Percentiles rank a stretch among this genome's conserved stretches.
Conservation (phyloP, 2,888 invertebrate genomes). For the Poecilus cupreus region DNA sequence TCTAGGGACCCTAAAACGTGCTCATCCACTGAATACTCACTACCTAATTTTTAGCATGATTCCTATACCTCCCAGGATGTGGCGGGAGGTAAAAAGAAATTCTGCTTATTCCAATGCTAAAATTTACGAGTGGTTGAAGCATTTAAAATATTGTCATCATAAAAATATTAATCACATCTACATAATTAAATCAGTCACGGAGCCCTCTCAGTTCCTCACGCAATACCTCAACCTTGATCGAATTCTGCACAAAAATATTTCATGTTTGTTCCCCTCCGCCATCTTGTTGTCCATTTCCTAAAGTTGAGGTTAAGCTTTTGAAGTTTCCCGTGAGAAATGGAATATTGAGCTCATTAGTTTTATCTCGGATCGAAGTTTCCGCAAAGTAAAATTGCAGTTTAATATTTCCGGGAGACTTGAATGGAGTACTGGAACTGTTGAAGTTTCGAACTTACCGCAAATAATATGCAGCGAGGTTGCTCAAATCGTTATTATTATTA, state of each 20-base stretch:
- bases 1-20: too few relatives aligned
- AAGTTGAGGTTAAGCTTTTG: background rate
- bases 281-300: background rate
- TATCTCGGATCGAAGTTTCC: background rate
- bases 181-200: background rate
- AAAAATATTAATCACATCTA: background rate
- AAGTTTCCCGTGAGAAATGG: constrained; percentile 7
- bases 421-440: too few relatives aligned
- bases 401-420: background rate
- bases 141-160: constrained; percentile 6
- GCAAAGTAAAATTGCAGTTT: background rate
- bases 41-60: too few relatives aligned
- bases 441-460: too few relatives aligned
- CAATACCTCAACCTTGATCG: background rate
- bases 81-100: too few relatives aligned
- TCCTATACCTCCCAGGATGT: too few relatives aligned
- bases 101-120: too few relatives aligned
- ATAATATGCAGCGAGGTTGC: too few relatives aligned
- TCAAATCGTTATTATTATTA: too few relatives aligned
- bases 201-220: background rate
- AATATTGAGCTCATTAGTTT: constrained; percentile 2
- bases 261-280: background rate
- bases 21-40: too few relatives aligned
- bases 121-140: too few relatives aligned
- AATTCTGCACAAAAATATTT: background rate